Evolutionary conservation across 2,797 vertebrate species (phyloP).

Genomic region (Channa striata): DNA sequence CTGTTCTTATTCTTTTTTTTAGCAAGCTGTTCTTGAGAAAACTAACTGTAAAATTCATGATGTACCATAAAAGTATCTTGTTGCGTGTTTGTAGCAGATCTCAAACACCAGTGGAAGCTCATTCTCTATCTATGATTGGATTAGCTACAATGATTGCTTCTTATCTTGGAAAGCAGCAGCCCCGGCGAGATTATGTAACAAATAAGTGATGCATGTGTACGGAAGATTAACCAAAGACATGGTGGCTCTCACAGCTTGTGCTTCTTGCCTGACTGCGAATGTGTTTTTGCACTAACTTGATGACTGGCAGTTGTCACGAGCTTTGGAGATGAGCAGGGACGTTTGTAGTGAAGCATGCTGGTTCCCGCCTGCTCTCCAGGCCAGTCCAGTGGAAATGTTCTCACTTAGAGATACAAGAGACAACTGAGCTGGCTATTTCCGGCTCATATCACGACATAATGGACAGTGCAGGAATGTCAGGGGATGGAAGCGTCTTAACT

Average conservation of each 20-base stretch:
- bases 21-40: neutral
- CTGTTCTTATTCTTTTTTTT: constrained; percentile 4
- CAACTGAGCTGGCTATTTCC: constrained; percentile 40
- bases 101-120: constrained; percentile 11
- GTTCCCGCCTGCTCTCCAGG: constrained; percentile 38
- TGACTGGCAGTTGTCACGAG: constrained; percentile 20
- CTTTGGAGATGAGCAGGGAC: constrained; percentile 23
- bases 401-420: constrained; percentile 12
- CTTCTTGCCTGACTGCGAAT: constrained; percentile 41
- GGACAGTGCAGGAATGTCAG: constrained; percentile 12
- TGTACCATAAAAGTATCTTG: neutral
- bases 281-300: constrained; percentile 24
- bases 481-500: constrained; percentile 35
- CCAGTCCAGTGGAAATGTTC: constrained; percentile 32
- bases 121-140: constrained; percentile 24
- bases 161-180: constrained; percentile 45
- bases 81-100: constrained; percentile 5
- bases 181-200: constrained; percentile 65
- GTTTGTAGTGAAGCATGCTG: constrained; percentile 48
- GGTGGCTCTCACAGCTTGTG: constrained; percentile 38
- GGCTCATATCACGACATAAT: constrained; percentile 35
- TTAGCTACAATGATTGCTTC: constrained; percentile 38
- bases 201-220: constrained; percentile 59
- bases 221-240: constrained; percentile 45
- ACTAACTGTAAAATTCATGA: neutral